Evolutionary conservation across 2,113 vertebrate species (phyloP), one percentile per base, ranked within the genome.

Genomic region (Sinocyclocheilus anophthalmus): DNA sequence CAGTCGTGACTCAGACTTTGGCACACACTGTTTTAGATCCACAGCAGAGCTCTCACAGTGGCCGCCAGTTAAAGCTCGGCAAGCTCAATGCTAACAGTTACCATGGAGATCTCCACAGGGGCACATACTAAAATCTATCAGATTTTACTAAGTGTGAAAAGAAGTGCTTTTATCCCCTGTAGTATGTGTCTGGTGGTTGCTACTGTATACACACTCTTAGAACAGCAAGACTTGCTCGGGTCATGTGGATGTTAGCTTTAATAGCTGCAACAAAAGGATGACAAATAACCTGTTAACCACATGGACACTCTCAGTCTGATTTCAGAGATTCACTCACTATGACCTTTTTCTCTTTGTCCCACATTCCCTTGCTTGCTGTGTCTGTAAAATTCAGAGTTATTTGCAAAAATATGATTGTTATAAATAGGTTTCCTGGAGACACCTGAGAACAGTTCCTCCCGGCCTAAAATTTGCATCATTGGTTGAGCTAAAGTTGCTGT

Each of bases 81-180:
- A 75, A 50, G 72, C 69, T 57, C 67, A 76, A 48, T 72, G 81
- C 39, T 63, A 81, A 61, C 22, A 3, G 84, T 86, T 87, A 84
- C 88, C 80, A 89, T 89, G 86, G 84, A 80, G 76, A 84, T 80
- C 65, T 80, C 75, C 80, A 87, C 86, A 86, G 65, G 73, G 80
- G 80, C 80, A 30, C 72, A 77, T 59, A 24, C 55, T 50, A 81
- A 79, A 69, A 80, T 83, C 83, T 83, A 72, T 33, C 81, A 55
- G 83, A 83, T 85, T 81, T 83, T 20, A 85, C 55, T 85, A 84
- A 85, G 73, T 87, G 80, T 80, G 13, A 80, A 87, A 79, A 89
- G 48, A 89, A 80, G 45, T 63, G 26, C 82, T 79, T 87, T 82
- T 37, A 82, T 78, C 57, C 42, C 76, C n/a, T 26, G 26, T 45